Evolutionary conservation across 2,113 vertebrate species (phyloP), one percentile per base, ranked within the genome.

Genomic region (Nerophis ophidion): DNA sequence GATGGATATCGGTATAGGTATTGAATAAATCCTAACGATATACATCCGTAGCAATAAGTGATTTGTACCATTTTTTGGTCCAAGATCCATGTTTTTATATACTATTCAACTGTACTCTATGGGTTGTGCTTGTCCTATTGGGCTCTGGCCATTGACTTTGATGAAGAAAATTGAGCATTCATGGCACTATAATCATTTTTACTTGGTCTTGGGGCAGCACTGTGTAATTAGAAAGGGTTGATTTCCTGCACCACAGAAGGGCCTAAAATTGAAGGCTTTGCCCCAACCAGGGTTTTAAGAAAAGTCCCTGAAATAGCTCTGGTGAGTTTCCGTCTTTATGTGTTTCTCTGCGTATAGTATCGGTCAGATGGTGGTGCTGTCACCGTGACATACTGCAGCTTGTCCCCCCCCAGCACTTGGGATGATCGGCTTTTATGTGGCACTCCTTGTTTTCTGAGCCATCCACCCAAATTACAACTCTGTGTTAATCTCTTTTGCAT

Each of bases 181-280:
- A 60, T 68, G 69, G 74, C 70, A 84, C 86, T 89, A 78, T 87
- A 88, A 88, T 90, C 84, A 89, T 88, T 86, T 89, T 87, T 78
- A 82, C 83, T 87, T 89, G 79, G 84, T 81, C 59, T 76, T 47
- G 44, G 76, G 74, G 68, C 75, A 81, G 81, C 65, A 54, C 60
- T 60, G 70, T 85, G 84, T 91, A 90, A 91, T 90, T 90, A 88
- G 80, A 87, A 86, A 84, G 83, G 74, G 73, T 76, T 82, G 84
- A 81, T 81, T 89, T 88, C 72, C 78, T 82, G 73, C 77, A 87
- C 86, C 88, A 80, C 89, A 84, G 85, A 75, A 77, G 68, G 73
- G 72, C 48, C 74, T 87, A 70, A 89, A 90, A 89, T 90, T 90
- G 86, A 78, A 88, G 90, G 82, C 72, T 80, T 84, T 71, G 79